Conservation (phyloP, 2,113 vertebrate genomes). For the Chauna torquata region DNA sequence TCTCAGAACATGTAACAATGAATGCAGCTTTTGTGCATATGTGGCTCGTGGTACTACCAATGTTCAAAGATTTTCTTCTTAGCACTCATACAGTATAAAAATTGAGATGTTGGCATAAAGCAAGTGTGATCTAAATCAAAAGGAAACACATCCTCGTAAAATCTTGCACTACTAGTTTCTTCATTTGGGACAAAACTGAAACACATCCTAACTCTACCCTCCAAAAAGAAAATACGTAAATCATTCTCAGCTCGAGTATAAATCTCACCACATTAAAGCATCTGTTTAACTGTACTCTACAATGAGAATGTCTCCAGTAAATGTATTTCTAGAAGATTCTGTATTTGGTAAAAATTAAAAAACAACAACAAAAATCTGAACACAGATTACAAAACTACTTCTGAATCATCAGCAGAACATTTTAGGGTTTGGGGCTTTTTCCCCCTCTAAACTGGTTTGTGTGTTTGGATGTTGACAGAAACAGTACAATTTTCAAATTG, state of each 20-base stretch:
- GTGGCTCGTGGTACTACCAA: not conserved
- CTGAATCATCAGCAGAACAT: not conserved
- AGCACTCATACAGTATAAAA: not conserved
- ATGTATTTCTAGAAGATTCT: not conserved
- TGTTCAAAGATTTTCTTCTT: slow-evolving; percentile 2
- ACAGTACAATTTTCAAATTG: not conserved
- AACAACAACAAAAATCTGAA: not conserved
- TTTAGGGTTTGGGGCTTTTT: not conserved
- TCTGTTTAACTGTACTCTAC: not conserved
- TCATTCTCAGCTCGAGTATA: not conserved
- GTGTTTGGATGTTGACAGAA: not conserved
- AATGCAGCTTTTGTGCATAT: slow-evolving; percentile 23
- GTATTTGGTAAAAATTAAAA: not conserved
- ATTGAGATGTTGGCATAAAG: not conserved
- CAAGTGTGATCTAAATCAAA: not conserved
- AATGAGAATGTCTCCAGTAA: not conserved
- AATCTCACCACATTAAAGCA: not conserved
- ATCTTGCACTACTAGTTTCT: not conserved
- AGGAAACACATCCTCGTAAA: not conserved
- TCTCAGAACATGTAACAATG: slow-evolving; percentile 26
- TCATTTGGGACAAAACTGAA: not conserved
- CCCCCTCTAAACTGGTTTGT: not conserved
- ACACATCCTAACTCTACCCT: not conserved
- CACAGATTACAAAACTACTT: not conserved
- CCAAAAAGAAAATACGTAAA: not conserved